Evolutionary conservation across 2,113 vertebrate genomes (phyloP).

Genomic region (Rhinogobius similis): DNA sequence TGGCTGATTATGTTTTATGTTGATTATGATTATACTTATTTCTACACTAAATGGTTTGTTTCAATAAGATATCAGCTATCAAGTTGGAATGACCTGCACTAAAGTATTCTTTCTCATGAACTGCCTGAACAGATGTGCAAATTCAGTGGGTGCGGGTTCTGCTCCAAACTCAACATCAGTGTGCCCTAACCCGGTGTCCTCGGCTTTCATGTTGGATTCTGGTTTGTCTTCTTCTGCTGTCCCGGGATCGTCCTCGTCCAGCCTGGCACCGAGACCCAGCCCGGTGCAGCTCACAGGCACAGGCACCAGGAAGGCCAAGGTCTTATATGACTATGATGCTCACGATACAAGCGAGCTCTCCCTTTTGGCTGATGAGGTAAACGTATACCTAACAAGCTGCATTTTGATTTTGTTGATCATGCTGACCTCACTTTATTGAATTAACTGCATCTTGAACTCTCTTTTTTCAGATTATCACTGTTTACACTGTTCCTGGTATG

Average conservation of each 20-base stretch:
- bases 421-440: not conserved
- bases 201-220: slow-evolving; percentile 81
- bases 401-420: not conserved
- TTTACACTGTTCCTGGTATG: slow-evolving; percentile 95
- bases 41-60: not conserved
- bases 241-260: slow-evolving; percentile 42
- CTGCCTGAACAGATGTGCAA: slow-evolving; percentile 77
- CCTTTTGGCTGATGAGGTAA: slow-evolving; percentile 94
- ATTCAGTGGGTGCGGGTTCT: slow-evolving; percentile 67
- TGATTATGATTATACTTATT: not conserved
- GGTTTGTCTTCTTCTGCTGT: slow-evolving; percentile 59
- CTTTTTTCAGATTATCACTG: slow-evolving; percentile 86
- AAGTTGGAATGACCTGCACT: not conserved
- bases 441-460: not conserved
- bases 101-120: slow-evolving; percentile 50
- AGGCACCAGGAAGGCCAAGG: slow-evolving; percentile 89
- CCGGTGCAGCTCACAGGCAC: slow-evolving; percentile 84
- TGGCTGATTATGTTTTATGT: no score
- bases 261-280: slow-evolving; percentile 55
- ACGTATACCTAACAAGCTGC: not conserved
- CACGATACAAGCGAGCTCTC: slow-evolving; percentile 91
- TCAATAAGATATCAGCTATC: not conserved
- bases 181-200: slow-evolving; percentile 80
- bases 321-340: slow-evolving; percentile 94
- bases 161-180: slow-evolving; percentile 64